Conservation (phyloP, 1,140 invertebrate species). For the Sitobion miscanthi region DNA sequence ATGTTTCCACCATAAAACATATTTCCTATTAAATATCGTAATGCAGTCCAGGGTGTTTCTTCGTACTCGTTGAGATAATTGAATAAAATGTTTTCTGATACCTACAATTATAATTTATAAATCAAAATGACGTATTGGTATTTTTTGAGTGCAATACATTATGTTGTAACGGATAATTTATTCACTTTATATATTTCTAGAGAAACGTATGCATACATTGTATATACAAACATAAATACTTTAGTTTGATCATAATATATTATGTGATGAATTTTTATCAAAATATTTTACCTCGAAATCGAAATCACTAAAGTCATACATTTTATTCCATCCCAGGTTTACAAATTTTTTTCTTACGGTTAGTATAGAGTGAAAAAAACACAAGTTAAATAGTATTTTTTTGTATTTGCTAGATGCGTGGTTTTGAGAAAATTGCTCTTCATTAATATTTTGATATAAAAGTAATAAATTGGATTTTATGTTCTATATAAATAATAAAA, state of each 20-base stretch:
- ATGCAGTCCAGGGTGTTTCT: slow-evolving; percentile 83
- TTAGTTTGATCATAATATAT: not conserved
- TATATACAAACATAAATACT: not conserved
- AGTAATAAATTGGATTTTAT: slow-evolving; percentile 89
- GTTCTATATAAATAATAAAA: slow-evolving; percentile 32
- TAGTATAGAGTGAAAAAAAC: slow-evolving; percentile 18
- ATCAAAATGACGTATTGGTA: not conserved
- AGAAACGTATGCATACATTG: not conserved
- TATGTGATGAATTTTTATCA: slow-evolving; percentile 61
- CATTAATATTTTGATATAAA: slow-evolving; percentile 81
- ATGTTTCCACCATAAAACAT: slow-evolving; percentile 94
- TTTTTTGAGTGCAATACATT: not conserved
- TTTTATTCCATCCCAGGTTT: slow-evolving; percentile 87
- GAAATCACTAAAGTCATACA: slow-evolving; percentile 87
- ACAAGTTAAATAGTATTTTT: slow-evolving; percentile 29
- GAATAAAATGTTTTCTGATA: slow-evolving; percentile 19
- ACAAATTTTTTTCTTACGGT: slow-evolving; percentile 76
- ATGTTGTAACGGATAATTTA: not conserved
- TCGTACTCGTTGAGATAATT: not conserved
- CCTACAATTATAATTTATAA: not conserved
- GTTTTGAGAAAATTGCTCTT: slow-evolving; percentile 68
- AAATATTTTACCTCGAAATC: slow-evolving; percentile 87
- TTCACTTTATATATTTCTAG: not conserved
- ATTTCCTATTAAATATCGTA: slow-evolving; percentile 89
- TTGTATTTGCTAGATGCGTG: not conserved